Conservation (phyloP, 2,888 invertebrate species). For the Taenaris catops region DNA sequence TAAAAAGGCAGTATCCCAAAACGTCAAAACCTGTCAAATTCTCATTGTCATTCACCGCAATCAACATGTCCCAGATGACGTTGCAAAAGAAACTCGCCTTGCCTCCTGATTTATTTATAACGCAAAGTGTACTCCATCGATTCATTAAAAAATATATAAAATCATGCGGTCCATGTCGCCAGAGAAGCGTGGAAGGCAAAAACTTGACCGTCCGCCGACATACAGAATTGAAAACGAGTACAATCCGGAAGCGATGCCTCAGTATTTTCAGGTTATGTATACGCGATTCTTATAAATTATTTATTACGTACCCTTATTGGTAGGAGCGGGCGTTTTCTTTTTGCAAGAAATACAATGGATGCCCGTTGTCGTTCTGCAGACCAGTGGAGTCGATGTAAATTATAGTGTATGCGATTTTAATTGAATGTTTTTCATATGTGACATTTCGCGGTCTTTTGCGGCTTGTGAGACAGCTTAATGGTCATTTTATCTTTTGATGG, state of each 20-base stretch:
- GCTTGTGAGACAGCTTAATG: constrained; percentile 18
- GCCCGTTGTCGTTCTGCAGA: constrained; percentile 25
- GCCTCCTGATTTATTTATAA: constrained; percentile 33
- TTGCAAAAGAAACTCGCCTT: constrained; percentile 31
- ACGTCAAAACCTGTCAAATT: constrained; percentile 31
- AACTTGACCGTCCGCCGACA: constrained; percentile 31
- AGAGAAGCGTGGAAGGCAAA: constrained; percentile 30
- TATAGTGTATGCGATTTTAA: constrained; percentile 30
- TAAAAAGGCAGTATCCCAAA: constrained; percentile 22
- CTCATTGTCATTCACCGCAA: constrained; percentile 34
- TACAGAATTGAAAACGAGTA: constrained; percentile 42
- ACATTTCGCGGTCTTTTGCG: constrained; percentile 25
- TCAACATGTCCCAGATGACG: constrained; percentile 32
- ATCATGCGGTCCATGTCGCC: constrained; percentile 42
- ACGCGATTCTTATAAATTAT: constrained; percentile 38
- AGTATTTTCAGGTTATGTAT: constrained; percentile 61
- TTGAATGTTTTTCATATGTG: constrained; percentile 31
- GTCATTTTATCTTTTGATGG: constrained; percentile 5
- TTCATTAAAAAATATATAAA: constrained; percentile 35
- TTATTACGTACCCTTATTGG: constrained; percentile 36
- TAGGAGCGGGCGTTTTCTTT: constrained; percentile 32
- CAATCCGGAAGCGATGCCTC: constrained; percentile 53
- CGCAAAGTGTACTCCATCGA: constrained; percentile 27
- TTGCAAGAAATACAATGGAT: constrained; percentile 36
- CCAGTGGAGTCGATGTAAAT: constrained; percentile 31